Percentiles rank a stretch among this genome's conserved stretches.
phyloP scores from a whole-genome alignment of 2,888 invertebrate genomes.

The Halictus quadricinctus region DNA sequence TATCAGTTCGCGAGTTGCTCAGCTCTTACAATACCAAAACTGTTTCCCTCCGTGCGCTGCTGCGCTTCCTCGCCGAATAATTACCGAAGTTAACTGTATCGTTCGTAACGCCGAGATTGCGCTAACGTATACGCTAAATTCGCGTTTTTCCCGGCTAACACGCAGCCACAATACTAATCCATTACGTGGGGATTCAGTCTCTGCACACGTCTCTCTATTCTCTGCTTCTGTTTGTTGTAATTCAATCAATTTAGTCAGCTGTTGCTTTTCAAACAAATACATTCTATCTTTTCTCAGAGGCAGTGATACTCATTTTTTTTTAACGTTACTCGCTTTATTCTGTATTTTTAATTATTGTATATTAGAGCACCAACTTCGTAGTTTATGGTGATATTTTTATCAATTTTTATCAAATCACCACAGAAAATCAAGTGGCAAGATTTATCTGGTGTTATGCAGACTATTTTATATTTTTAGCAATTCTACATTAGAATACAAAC shows the following conservation, averaged over 20 bases:
- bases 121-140: neutral
- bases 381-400: no score
- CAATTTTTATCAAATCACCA: no score
- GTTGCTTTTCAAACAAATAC: neutral
- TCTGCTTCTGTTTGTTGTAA: neutral
- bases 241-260: neutral
- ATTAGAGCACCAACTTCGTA: no score
- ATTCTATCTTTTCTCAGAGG: neutral
- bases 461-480: no score
- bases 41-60: neutral
- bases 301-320: no score
- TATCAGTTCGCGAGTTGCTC: slow-evolving; percentile 52
- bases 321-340: no score
- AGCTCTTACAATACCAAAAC: neutral
- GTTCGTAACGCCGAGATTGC: neutral
- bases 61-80: neutral
- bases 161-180: neutral
- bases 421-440: no score
- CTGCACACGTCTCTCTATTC: neutral
- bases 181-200: neutral
- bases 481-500: no score
- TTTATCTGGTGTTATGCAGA: no score
- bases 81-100: neutral
- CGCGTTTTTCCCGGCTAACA: neutral
- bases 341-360: no score